Evolutionary conservation across 1,140 invertebrate genomes (phyloP).

Genomic region (Drosophila pachea): DNA sequence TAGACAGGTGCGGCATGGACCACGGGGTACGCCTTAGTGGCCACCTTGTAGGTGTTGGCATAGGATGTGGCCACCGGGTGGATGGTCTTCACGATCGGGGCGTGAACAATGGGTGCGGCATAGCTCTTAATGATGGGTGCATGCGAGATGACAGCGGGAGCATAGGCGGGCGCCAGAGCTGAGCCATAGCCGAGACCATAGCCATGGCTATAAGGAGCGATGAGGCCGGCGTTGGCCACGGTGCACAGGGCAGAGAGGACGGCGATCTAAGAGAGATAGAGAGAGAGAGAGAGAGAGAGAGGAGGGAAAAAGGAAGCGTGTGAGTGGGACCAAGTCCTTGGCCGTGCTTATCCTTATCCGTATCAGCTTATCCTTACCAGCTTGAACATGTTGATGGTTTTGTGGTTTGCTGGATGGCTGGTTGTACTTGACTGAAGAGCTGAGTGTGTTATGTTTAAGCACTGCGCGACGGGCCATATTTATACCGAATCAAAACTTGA

Average conservation of each 20-base stretch:
- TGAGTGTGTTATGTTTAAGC: slow-evolving; percentile 68
- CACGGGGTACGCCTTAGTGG: slow-evolving; percentile 70
- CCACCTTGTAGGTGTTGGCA: slow-evolving; percentile 82
- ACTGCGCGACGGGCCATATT: slow-evolving; percentile 57
- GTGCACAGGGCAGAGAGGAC: slow-evolving; percentile 72
- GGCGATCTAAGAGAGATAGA: slow-evolving; percentile 48
- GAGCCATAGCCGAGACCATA: slow-evolving; percentile 51
- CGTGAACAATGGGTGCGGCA: slow-evolving; percentile 76
- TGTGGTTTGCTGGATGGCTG: slow-evolving; percentile 24
- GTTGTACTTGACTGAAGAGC: slow-evolving; percentile 63
- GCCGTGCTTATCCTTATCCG: not conserved
- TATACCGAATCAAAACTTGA: slow-evolving; percentile 66
- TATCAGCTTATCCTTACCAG: slow-evolving; percentile 63
- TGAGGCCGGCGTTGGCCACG: slow-evolving; percentile 73
- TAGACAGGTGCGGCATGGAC: slow-evolving; percentile 73
- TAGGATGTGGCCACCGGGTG: slow-evolving; percentile 81
- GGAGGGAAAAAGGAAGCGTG: too few relatives aligned
- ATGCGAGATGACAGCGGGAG: slow-evolving; percentile 67
- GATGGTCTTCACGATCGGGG: slow-evolving; percentile 63
- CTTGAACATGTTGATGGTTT: slow-evolving; percentile 73
- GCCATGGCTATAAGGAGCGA: slow-evolving; percentile 67
- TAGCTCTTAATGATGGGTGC: slow-evolving; percentile 70
- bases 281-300: too few relatives aligned
- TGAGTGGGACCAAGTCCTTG: slow-evolving; percentile 13
- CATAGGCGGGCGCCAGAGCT: slow-evolving; percentile 53